Conservation (phyloP, 2,797 vertebrate genomes). For the Dendrocincla fuliginosa region DNA sequence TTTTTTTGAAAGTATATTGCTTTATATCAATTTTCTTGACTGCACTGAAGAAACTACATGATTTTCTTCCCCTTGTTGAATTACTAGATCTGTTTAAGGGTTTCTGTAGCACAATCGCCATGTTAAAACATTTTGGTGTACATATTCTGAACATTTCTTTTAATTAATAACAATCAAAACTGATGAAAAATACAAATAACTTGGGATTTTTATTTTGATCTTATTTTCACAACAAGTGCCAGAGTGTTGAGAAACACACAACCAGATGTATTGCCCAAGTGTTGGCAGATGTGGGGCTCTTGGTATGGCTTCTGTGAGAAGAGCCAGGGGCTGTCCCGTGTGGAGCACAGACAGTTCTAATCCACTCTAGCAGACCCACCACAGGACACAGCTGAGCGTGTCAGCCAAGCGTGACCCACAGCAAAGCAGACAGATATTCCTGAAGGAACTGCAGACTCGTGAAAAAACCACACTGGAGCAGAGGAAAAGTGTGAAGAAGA, state of each 20-base stretch:
- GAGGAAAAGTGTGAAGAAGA: background rate
- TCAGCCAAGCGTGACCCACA: background rate
- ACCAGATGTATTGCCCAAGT: rapidly evolving
- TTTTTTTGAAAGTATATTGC: background rate
- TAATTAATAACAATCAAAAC: background rate
- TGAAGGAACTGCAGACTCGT: background rate
- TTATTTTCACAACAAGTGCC: background rate
- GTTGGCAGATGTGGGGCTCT: background rate
- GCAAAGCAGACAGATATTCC: background rate
- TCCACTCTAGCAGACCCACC: background rate
- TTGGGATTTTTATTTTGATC: background rate
- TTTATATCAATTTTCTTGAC: background rate
- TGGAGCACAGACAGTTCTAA: background rate
- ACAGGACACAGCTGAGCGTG: background rate
- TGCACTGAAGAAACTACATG: background rate
- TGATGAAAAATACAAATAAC: background rate
- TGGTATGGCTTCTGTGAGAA: background rate
- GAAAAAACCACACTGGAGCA: background rate
- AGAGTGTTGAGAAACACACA: background rate
- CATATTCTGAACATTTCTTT: background rate
- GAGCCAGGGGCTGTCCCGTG: rapidly evolving
- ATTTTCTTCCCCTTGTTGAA: background rate
- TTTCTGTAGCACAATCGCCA: background rate
- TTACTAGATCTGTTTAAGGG: background rate
- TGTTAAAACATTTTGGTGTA: background rate